Percentiles rank a stretch among this genome's conserved stretches.
Evolutionary conservation across 2,797 vertebrate species (phyloP).

Genomic region (Microctenopoma stevenorrisi): DNA sequence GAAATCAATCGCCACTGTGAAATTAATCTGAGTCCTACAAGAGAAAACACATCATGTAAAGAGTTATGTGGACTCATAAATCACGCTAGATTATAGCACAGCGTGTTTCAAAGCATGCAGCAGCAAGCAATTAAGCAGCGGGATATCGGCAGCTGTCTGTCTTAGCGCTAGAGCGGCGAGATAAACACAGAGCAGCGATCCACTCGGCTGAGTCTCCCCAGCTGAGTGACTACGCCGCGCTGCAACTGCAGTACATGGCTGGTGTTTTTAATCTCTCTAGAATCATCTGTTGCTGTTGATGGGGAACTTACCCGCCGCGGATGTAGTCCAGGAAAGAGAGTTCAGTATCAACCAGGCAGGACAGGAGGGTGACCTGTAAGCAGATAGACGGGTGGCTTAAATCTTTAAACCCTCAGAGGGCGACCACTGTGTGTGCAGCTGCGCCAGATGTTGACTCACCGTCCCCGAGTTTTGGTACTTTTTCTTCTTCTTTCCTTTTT

Average conservation of each 20-base stretch:
- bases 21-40: constrained; percentile 98
- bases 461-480: constrained; percentile 88
- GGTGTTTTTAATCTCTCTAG: constrained; percentile 2
- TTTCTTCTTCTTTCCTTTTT: constrained; percentile 87
- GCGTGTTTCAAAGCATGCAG: constrained; percentile 58
- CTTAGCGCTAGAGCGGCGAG: constrained; percentile 36
- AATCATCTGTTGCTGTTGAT: neutral
- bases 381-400: too few species aligned
- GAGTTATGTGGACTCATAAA: constrained; percentile 54
- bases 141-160: constrained; percentile 65
- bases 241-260: constrained; percentile 1
- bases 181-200: constrained; percentile 35
- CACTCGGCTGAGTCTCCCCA: constrained; percentile 27
- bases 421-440: too few species aligned
- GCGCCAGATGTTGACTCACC: constrained; percentile 66
- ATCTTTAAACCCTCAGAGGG: too few species aligned
- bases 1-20: constrained; percentile 99
- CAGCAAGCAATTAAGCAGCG: constrained; percentile 50
- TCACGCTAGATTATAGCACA: constrained; percentile 61
- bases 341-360: constrained; percentile 97
- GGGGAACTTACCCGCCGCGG: constrained; percentile 93
- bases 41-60: constrained; percentile 57
- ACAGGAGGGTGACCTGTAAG: constrained; percentile 93
- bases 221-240: neutral
- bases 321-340: constrained; percentile 99